Evolutionary conservation across 2,797 vertebrate species (phyloP), one percentile per base, ranked within the genome.

Genomic region (Xenopus petersii): DNA sequence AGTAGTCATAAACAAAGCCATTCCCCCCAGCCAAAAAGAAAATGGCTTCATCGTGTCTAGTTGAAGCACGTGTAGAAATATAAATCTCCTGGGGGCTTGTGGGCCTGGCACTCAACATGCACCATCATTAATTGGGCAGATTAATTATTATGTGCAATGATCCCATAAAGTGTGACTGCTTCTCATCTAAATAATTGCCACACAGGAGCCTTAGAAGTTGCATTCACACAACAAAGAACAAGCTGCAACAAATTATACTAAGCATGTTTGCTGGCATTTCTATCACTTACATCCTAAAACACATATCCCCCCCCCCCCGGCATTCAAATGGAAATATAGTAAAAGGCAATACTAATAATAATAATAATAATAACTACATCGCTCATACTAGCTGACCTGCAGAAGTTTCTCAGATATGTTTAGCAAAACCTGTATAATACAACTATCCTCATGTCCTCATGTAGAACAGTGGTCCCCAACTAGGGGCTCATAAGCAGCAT

Each of bases 71-170:
- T 33, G 70, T 71, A 42, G 55, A 49, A 66, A 65, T 24, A 70
- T 61, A 79, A 79, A 70, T 65, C 67, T 79, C 71, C 67, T 61
- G 59, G 2, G 71, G 67, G 71, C 51, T 47, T 24, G 49, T 67
- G 48, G 60, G 75, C 42, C 66, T 51, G 69, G 54, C 77, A 61
- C 64, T 70, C 47, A 61, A 51, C 71, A 79, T 60, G 71, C 61
- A 65, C 61, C 54, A 67, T 64, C 70, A 61, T 74, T 79, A 79
- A 74, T 70, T 74, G 77, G 77, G 74, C 71, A 74, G 71, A 73
- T 78, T 78, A 78, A 79, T 74, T 79, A 70, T 70, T 65, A 79
- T 79, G 77, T 74, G 77, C 62, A 70, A 74, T 79, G 77, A 74
- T 79, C 71, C 77, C 62, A 79, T 79, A 79, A 79, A 79, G 77